Percentiles rank a stretch among this genome's conserved stretches.
phyloP scores from a whole-genome alignment of 2,113 vertebrate species.

The Scytalopus superciliaris region DNA sequence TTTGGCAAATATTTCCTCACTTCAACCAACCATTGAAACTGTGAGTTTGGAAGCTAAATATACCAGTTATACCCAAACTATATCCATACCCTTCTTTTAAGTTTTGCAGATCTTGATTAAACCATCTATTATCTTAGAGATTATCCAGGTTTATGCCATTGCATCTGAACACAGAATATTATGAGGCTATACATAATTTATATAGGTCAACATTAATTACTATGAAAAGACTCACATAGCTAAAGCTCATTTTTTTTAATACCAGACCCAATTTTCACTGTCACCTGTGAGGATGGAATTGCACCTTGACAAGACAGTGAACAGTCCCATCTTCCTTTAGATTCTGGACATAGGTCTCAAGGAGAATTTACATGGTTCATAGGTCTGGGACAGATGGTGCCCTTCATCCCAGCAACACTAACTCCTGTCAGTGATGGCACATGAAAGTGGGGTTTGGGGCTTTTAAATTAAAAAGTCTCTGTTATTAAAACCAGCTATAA shows the following conservation, averaged over 20 bases:
- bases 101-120: background rate
- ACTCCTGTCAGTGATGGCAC: background rate
- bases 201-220: background rate
- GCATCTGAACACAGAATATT: background rate
- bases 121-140: background rate
- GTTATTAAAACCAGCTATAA: slow-evolving; percentile 31
- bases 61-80: background rate
- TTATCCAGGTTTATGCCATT: background rate
- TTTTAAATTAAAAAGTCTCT: slow-evolving; percentile 6
- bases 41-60: background rate
- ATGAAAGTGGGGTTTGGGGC: background rate
- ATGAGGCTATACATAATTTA: background rate
- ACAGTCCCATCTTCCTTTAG: background rate
- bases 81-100: background rate
- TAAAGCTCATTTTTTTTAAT: background rate
- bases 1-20: background rate
- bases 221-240: slow-evolving; percentile 3
- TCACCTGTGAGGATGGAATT: background rate
- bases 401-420: background rate
- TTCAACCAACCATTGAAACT: background rate
- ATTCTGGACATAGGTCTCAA: background rate
- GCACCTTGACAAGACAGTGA: background rate
- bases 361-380: background rate
- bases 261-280: background rate
- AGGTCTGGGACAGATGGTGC: background rate